Conservation (phyloP, 2,888 invertebrate genomes). For the Beris chalybata region DNA sequence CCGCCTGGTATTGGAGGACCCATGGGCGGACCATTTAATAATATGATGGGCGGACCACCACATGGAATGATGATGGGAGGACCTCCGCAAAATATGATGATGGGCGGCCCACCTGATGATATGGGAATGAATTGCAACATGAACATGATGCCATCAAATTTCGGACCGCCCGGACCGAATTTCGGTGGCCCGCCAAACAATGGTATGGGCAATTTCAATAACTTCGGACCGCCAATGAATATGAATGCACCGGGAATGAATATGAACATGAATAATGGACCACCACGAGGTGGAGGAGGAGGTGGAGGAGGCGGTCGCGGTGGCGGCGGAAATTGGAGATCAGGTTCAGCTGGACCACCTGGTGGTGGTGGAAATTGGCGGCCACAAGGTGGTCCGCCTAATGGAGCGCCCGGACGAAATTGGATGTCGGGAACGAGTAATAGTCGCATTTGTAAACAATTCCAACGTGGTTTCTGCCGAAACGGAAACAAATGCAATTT, state of each 20-base stretch:
- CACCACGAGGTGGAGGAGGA: conserved; percentile 42
- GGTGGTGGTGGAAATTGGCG: conserved; percentile 50
- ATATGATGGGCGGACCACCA: conserved; percentile 21
- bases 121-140: conserved; percentile 33
- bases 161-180: conserved; percentile 8
- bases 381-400: conserved; percentile 51
- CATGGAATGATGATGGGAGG: conserved; percentile 37
- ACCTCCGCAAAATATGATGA: conserved; percentile 40
- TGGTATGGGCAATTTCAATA: conserved; percentile 28
- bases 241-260: conserved; percentile 31
- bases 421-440: conserved; percentile 58
- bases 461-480: conserved; percentile 79
- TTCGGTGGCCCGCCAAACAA: conserved; percentile 26
- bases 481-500: conserved; percentile 82
- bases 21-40: conserved; percentile 34
- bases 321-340: conserved; percentile 40
- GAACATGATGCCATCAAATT: conserved; percentile 25
- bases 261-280: conserved; percentile 42
- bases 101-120: conserved; percentile 43
- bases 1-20: conserved; percentile 31
- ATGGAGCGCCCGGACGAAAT: conserved; percentile 46
- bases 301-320: conserved; percentile 55
- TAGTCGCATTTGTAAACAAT: conserved; percentile 72
- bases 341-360: conserved; percentile 36
- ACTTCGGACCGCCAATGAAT: conserved; percentile 26